These are phyloP conservation scores for Riptortus pedestris DNA, from an alignment of 1,140 invertebrate genomes.

Conservation along the genomic window DNA sequence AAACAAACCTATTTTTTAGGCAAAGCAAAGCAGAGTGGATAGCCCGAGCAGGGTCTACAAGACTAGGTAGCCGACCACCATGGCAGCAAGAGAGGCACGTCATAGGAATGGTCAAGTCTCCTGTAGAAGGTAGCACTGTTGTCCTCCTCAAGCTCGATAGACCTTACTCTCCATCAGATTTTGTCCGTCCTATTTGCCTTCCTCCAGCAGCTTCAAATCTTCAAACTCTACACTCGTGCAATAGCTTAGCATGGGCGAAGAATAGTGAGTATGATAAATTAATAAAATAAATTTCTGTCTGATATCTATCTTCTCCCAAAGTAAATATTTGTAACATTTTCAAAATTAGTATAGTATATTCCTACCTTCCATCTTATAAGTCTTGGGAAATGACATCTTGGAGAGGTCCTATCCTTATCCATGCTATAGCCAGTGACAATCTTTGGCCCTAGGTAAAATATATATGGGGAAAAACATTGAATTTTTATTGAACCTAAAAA, in stretches of 20 bases:
- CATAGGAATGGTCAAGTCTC: constrained; percentile 78
- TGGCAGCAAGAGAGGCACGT: constrained; percentile 80
- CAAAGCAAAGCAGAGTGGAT: constrained; percentile 77
- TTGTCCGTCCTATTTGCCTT: constrained; percentile 70
- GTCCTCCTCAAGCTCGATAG: constrained; percentile 70
- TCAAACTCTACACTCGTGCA: constrained; percentile 51
- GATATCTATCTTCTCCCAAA: not conserved
- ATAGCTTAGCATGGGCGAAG: constrained; percentile 70
- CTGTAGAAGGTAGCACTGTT: constrained; percentile 73
- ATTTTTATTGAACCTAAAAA: no score
- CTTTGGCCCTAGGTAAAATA: no score
- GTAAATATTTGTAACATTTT: not conserved
- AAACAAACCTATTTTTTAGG: no score
- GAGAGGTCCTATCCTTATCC: no score
- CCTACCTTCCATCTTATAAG: no score
- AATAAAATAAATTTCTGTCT: no score
- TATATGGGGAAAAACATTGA: no score
- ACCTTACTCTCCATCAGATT: constrained; percentile 63
- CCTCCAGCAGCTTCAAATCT: constrained; percentile 37
- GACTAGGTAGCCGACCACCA: constrained; percentile 63
- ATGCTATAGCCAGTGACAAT: no score
- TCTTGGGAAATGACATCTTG: no score
- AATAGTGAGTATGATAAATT: constrained; percentile 46
- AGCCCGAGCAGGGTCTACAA: constrained; percentile 62
- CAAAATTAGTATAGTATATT: not conserved